Evolutionary conservation across 2,888 invertebrate genomes (phyloP).

Genomic region (Perdita meconis): DNA sequence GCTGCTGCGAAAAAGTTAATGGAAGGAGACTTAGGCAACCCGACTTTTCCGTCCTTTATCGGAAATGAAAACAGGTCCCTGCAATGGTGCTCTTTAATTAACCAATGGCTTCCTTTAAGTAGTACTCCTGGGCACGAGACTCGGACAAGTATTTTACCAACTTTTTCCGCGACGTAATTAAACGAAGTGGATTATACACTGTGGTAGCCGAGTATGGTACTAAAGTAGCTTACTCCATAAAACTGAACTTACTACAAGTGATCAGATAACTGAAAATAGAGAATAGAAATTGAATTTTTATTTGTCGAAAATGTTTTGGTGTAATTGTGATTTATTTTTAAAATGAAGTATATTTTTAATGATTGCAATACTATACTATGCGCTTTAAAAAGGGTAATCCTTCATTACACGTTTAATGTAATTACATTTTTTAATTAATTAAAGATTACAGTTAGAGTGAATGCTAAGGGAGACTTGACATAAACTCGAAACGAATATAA

Average conservation of each 20-base stretch:
- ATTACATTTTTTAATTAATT: too few species aligned
- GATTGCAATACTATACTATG: too few species aligned
- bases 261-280: not conserved
- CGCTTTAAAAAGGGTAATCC: too few species aligned
- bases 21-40: conserved; percentile 34
- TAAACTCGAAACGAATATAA: too few species aligned
- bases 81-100: conserved; percentile 44
- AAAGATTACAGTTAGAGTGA: too few species aligned
- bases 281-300: not conserved
- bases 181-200: not conserved
- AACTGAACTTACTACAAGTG: not conserved
- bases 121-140: not conserved
- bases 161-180: not conserved
- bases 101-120: conserved; percentile 5
- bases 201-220: not conserved
- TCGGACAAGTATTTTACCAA: not conserved
- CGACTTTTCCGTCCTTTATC: conserved; percentile 21
- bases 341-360: not conserved
- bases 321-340: not conserved
- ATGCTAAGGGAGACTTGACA: too few species aligned
- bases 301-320: not conserved
- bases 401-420: too few species aligned
- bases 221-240: not conserved
- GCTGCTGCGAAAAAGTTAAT: conserved; percentile 51
- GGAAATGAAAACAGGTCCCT: conserved; percentile 34